These are phyloP conservation scores for Cryptocephalus moraei DNA, from an alignment of 2,888 invertebrate genomes.

Conservation along the genomic window DNA sequence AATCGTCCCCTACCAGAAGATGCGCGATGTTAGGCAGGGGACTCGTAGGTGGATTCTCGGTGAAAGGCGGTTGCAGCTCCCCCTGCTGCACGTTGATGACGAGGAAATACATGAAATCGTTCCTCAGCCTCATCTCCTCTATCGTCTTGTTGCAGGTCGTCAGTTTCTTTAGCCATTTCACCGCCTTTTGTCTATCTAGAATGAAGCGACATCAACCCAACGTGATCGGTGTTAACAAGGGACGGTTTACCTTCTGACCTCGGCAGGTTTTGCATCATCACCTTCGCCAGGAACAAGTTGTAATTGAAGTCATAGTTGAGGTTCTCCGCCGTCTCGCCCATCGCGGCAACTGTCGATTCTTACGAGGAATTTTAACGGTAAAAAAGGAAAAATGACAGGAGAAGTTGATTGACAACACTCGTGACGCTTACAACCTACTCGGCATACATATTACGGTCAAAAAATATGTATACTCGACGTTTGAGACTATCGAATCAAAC, in stretches of 20 bases:
- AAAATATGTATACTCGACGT: too few species aligned
- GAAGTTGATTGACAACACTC: too few species aligned
- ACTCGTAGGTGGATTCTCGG: conserved; percentile 40
- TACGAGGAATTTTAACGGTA: too few species aligned
- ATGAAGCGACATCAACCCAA: conserved; percentile 8
- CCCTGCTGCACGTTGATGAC: conserved; percentile 40
- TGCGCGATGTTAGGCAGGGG: conserved; percentile 37
- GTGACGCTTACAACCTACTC: too few species aligned
- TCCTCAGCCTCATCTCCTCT: conserved; percentile 43
- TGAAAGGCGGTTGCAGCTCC: conserved; percentile 41
- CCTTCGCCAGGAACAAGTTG: conserved; percentile 41
- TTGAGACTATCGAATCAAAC: too few species aligned
- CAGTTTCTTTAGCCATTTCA: conserved; percentile 44
- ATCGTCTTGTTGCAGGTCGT: conserved; percentile 36
- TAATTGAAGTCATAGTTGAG: conserved; percentile 46
- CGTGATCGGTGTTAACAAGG: background rate
- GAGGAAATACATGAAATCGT: conserved; percentile 45
- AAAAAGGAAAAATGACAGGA: too few species aligned
- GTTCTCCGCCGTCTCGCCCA: conserved; percentile 36
- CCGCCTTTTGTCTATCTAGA: conserved; percentile 38
- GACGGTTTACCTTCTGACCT: conserved; percentile 18
- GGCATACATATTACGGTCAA: too few species aligned
- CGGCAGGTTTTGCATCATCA: conserved; percentile 37
- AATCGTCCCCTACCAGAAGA: conserved; percentile 31
- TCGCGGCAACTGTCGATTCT: conserved; percentile 17